These are phyloP conservation scores for Aplysina aerophoba DNA, from an alignment of 37 sponge, comb jelly and placozoan genomes.

Conservation along the genomic window DNA sequence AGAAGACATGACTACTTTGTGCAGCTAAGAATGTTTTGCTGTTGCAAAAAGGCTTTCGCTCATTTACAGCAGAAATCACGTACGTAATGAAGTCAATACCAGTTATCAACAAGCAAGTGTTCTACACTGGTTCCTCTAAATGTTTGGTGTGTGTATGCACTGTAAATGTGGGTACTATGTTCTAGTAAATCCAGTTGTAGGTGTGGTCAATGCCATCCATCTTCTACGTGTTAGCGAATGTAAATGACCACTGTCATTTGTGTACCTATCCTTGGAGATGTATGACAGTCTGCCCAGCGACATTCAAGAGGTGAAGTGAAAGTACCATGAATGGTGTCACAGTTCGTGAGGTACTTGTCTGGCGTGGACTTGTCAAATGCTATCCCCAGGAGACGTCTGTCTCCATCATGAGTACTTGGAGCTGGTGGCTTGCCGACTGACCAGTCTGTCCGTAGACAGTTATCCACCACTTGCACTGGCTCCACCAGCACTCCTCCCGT, in stretches of 20 bases:
- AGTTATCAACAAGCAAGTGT: too few relatives aligned
- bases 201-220: background rate
- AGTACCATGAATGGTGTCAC: background rate
- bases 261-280: too few relatives aligned
- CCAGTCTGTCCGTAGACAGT: background rate
- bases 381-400: conserved; percentile 13
- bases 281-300: conserved; percentile 12
- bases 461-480: conserved; percentile 17
- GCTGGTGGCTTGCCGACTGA: background rate
- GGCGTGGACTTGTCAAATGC: conserved; percentile 5
- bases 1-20: too few relatives aligned
- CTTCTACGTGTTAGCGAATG: background rate
- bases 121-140: too few relatives aligned
- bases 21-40: too few relatives aligned
- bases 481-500: conserved; percentile 22
- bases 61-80: too few relatives aligned
- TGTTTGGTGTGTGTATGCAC: too few relatives aligned
- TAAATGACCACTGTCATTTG: conserved; percentile 23
- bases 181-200: too few relatives aligned
- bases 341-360: background rate
- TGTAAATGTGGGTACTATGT: too few relatives aligned
- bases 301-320: background rate
- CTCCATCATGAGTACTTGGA: background rate
- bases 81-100: too few relatives aligned
- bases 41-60: too few relatives aligned